Evolutionary conservation across 2,113 vertebrate genomes (phyloP).

Genomic region (Agapornis roseicollis): DNA sequence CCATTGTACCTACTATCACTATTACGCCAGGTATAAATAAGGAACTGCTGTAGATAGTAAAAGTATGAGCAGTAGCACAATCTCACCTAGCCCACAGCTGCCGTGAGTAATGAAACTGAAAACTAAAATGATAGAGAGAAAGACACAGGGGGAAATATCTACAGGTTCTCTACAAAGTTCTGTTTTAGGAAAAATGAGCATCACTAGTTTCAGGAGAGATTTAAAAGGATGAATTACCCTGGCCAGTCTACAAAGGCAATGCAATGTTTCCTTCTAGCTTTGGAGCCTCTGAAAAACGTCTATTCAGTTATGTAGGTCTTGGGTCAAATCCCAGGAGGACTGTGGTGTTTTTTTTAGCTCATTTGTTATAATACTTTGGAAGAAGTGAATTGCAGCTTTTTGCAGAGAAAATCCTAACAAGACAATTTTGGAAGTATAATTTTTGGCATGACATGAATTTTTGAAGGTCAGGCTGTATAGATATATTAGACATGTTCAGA

Average conservation of each 20-base stretch:
- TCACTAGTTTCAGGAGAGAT: neutral
- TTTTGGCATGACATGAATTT: neutral
- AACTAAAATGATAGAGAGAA: neutral
- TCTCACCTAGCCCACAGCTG: neutral
- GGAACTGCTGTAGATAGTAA: neutral
- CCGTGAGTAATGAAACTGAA: neutral
- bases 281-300: neutral
- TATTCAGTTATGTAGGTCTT: neutral
- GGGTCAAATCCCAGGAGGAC: neutral
- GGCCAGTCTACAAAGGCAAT: neutral
- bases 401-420: neutral
- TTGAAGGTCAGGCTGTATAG: neutral
- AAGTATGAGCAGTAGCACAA: neutral
- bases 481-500: neutral
- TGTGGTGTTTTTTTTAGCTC: neutral
- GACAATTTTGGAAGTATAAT: neutral
- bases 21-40: neutral
- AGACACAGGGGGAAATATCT: neutral
- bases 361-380: neutral
- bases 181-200: neutral
- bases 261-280: neutral
- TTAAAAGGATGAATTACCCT: neutral
- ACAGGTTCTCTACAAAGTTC: neutral
- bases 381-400: neutral
- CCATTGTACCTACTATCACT: neutral